These are phyloP conservation scores for Myotis yumanensis DNA, from an alignment of 2,113 vertebrate genomes.

Conservation along the genomic window DNA sequence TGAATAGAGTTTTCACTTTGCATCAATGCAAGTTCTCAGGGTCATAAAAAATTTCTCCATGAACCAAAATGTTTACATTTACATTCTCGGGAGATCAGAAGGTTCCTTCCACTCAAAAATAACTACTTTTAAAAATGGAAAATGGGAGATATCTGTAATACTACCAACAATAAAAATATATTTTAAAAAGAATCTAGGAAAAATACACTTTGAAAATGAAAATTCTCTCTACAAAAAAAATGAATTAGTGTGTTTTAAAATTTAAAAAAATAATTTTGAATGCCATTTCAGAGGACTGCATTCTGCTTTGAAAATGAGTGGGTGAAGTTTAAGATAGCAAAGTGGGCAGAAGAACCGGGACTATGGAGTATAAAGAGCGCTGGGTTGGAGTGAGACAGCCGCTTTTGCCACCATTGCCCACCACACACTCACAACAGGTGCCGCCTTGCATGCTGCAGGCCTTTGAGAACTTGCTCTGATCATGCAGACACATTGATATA, in stretches of 20 bases:
- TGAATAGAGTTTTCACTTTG: neutral
- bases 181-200: too few species aligned
- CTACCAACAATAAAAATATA: too few species aligned
- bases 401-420: neutral
- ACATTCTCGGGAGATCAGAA: neutral
- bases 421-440: neutral
- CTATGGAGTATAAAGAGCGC: neutral
- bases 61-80: slow-evolving; percentile 8
- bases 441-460: neutral
- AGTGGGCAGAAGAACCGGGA: neutral
- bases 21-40: neutral
- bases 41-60: neutral
- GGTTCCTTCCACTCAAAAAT: neutral
- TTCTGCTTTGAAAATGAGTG: neutral
- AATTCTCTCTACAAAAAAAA: too few species aligned
- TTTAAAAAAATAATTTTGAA: neutral
- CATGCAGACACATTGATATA: neutral
- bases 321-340: neutral
- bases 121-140: neutral
- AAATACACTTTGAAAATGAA: too few species aligned
- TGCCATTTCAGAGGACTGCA: neutral
- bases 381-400: neutral
- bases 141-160: too few species aligned
- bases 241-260: too few species aligned
- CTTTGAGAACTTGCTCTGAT: neutral